Evolutionary conservation across 1,140 invertebrate species (phyloP).

Genomic region (Subanguina moxae): DNA sequence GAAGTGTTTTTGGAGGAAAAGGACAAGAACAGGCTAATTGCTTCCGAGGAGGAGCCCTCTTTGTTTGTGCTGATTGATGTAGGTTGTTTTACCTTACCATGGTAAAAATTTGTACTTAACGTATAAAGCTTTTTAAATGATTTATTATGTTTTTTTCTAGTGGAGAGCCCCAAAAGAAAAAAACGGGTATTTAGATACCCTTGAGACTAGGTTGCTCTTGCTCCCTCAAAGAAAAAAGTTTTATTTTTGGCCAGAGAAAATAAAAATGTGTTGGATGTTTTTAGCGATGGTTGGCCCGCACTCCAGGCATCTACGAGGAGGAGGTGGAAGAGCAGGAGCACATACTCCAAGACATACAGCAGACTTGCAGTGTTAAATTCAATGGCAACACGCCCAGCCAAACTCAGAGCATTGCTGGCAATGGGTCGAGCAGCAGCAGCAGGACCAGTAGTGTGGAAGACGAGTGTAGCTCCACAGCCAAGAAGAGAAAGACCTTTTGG

Average conservation of each 20-base stretch:
- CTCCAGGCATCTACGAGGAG: constrained; percentile 75
- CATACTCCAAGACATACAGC: background rate
- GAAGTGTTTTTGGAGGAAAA: constrained; percentile 76
- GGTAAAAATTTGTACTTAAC: too few species aligned
- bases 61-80: constrained; percentile 77
- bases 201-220: too few species aligned
- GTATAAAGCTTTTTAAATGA: too few species aligned
- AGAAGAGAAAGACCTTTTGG: constrained; percentile 37
- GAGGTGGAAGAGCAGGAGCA: constrained; percentile 19
- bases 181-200: too few species aligned
- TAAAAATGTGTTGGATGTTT: too few species aligned
- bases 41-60: constrained; percentile 78
- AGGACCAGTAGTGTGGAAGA: constrained; percentile 2
- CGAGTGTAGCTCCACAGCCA: constrained; percentile 9
- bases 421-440: constrained; percentile 3
- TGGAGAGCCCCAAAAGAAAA: too few species aligned
- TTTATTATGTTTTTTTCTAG: too few species aligned
- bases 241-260: too few species aligned
- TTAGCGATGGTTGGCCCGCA: constrained; percentile 79
- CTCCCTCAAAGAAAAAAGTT: background rate
- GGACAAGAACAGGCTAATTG: constrained; percentile 70
- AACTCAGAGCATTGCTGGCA: background rate
- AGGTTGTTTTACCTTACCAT: too few species aligned
- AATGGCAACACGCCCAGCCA: background rate
- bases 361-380: background rate